Conservation (phyloP, 2,797 vertebrate genomes). For the Coregonus sp. region DNA sequence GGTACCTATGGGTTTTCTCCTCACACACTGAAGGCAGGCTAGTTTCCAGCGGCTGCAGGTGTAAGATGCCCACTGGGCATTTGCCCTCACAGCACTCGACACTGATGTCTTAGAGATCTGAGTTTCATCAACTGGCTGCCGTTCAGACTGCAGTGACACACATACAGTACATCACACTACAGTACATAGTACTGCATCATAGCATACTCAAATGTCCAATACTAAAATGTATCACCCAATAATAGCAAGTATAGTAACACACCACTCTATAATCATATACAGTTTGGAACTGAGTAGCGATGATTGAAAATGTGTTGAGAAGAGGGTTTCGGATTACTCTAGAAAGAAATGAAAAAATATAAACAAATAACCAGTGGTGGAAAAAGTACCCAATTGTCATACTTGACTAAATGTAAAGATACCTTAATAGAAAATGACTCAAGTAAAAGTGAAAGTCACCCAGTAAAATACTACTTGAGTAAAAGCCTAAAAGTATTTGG, state of each 20-base stretch:
- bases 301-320: background rate
- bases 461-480: no score
- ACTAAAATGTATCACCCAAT: background rate
- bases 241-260: background rate
- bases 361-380: background rate
- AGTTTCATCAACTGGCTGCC: background rate
- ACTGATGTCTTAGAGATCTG: slow-evolving; percentile 18
- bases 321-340: background rate
- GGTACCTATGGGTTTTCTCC: slow-evolving; percentile 46
- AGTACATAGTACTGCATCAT: no score
- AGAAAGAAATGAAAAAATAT: background rate
- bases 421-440: no score
- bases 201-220: background rate
- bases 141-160: slow-evolving; percentile 26
- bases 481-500: no score
- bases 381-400: no score
- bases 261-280: background rate
- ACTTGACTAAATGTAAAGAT: no score
- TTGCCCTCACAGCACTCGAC: slow-evolving; percentile 26
- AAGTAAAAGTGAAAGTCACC: no score
- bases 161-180: background rate
- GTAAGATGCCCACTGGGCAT: slow-evolving; percentile 51
- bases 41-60: slow-evolving; percentile 58
- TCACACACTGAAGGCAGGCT: slow-evolving; percentile 31
- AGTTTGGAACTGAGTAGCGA: background rate